Conservation (phyloP, 2,797 vertebrate genomes). For the Cryptoprocta ferox region DNA sequence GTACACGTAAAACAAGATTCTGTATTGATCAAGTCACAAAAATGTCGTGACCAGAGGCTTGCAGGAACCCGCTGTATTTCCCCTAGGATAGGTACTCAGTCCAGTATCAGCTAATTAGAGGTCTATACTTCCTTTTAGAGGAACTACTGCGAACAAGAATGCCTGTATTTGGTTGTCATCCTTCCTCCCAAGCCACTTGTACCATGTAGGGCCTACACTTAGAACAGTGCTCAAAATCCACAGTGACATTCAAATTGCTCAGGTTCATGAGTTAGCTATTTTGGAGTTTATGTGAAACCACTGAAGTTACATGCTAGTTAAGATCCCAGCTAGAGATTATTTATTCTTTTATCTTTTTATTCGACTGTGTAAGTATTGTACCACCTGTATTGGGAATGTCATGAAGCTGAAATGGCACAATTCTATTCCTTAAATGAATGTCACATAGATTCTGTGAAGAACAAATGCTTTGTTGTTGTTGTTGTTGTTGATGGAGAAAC, state of each 20-base stretch:
- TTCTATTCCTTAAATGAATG: neutral
- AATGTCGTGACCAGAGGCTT: neutral
- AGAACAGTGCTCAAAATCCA: slow-evolving; percentile 63
- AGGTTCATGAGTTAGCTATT: slow-evolving; percentile 28
- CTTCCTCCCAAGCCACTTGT: neutral
- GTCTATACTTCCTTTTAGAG: slow-evolving; percentile 1
- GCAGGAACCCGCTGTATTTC: neutral
- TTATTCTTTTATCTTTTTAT: neutral
- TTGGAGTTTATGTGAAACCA: slow-evolving; percentile 21
- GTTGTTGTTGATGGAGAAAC: neutral
- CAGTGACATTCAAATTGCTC: slow-evolving; percentile 67
- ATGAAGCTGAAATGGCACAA: neutral
- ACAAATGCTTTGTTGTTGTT: neutral
- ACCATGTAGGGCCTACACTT: slow-evolving; percentile 60
- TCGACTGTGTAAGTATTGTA: slow-evolving; percentile 28
- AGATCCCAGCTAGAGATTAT: neutral
- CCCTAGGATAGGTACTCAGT: neutral
- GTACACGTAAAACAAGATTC: neutral
- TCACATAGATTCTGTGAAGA: neutral
- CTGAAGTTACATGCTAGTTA: neutral
- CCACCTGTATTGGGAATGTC: neutral
- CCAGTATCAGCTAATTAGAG: neutral
- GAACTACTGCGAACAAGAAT: neutral
- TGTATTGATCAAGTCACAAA: neutral
- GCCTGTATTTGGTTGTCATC: neutral